A percentile compares a stretch with the other conserved stretches of the same genome.
Conservation (phyloP, 92 coral and sea anemone genomes). For the Chrysogorgia sp. region DNA sequence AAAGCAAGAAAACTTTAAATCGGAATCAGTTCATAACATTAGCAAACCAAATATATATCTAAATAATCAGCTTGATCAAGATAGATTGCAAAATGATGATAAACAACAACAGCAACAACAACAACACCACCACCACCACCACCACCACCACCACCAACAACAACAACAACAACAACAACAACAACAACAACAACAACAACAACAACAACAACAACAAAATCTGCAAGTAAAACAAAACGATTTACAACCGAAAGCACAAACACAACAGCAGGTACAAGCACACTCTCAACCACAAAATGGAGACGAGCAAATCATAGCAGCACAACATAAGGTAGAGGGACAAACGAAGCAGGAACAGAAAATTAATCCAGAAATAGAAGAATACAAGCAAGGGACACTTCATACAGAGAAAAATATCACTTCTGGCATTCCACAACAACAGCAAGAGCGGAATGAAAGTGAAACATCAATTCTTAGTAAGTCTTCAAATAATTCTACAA, state of each 20-base stretch:
- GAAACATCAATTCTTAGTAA: slow-evolving; percentile 3
- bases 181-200: not conserved
- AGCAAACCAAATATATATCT: not conserved
- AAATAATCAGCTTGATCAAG: not conserved
- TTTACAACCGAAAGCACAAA: slow-evolving; percentile 14
- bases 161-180: not conserved
- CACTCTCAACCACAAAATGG: not conserved
- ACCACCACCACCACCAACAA: slow-evolving; percentile 1
- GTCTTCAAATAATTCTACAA: slow-evolving; percentile 3
- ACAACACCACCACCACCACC: not conserved
- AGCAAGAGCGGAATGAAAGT: not conserved
- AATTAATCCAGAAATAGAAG: not conserved
- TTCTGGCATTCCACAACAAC: not conserved
- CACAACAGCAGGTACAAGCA: slow-evolving; percentile 36
- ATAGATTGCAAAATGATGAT: no score
- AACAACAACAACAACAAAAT: not conserved
- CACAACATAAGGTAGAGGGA: not conserved
- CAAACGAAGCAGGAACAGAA: not conserved
- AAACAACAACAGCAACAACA: slow-evolving; percentile 7
- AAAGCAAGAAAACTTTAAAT: not conserved
- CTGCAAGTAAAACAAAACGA: not conserved
- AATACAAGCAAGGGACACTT: not conserved
- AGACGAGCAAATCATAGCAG: not conserved
- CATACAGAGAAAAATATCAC: not conserved
- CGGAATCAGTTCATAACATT: not conserved